Conservation (phyloP, 2,797 vertebrate species). For the Peromyscus eremicus region DNA sequence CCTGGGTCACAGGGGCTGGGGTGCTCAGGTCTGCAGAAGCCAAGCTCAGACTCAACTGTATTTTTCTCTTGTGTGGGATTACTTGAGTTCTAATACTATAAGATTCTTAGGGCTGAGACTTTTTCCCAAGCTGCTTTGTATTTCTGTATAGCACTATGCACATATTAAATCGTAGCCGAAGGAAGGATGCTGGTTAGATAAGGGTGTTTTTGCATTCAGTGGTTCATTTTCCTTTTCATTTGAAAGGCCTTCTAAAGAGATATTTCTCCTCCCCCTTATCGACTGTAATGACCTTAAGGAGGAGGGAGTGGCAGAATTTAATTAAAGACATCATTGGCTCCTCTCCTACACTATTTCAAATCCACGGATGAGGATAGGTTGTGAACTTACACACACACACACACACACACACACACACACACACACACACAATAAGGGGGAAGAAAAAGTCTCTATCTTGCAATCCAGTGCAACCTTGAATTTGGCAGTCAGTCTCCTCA, state of each 20-base stretch:
- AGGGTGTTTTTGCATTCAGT: slow-evolving; percentile 61
- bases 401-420: not conserved
- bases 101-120: slow-evolving; percentile 75
- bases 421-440: not conserved
- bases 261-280: slow-evolving; percentile 73
- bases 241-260: slow-evolving; percentile 58
- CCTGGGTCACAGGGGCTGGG: not conserved
- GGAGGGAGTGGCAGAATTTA: slow-evolving; percentile 68
- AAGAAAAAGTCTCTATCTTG: not conserved
- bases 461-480: not conserved
- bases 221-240: slow-evolving; percentile 54
- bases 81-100: slow-evolving; percentile 68
- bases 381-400: not conserved
- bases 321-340: slow-evolving; percentile 50
- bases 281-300: slow-evolving; percentile 73
- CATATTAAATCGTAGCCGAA: slow-evolving; percentile 60
- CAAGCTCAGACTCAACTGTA: not conserved
- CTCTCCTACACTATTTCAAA: not conserved
- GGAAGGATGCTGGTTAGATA: slow-evolving; percentile 62
- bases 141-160: slow-evolving; percentile 50
- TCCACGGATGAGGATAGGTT: slow-evolving; percentile 33
- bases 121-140: slow-evolving; percentile 77
- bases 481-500: not conserved
- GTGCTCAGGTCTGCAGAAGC: not conserved
- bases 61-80: slow-evolving; percentile 63